Evolutionary conservation across 2,888 invertebrate species (phyloP), one percentile per base, ranked within the genome.

Genomic region (Sylvicola fuscatus): DNA sequence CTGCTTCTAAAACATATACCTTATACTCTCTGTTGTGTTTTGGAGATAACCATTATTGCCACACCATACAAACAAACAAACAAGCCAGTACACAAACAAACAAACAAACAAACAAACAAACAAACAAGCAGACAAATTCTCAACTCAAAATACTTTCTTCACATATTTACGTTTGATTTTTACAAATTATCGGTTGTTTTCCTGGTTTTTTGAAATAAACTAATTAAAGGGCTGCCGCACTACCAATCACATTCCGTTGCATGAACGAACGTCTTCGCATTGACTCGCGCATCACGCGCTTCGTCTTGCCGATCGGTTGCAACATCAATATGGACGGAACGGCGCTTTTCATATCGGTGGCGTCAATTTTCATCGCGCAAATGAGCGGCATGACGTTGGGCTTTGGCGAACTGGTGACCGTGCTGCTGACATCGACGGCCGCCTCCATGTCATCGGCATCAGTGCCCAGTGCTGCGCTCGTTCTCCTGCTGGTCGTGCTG

Each of bases 291-390:
- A 75, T 90, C 45, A 81, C 83, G 1, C 70, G 82, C 43, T 90
- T 90, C 58, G 83, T 90, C 33, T 62, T 89, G 10, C 89, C 89
- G 1, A 82, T 89, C 44, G 89, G 89, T 4, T 84, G 84, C 52
- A 87, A 86, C 51, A 80, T 89, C 52, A 90, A 90, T 58, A 87
- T 89, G 86, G 83, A 87, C 47, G 86, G 86, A 2, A 86, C 86
- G 0, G 84, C 86, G 0, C 61, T 92, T 33, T 93, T 90, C 56
- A 73, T 92, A 27, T 73, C 89, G 0, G 74, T 84, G 3, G 83
- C 92, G 3, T 29, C 58, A 73, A 84, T 79, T 37, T 87, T 86
- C 54, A 75, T 87, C 42, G 84, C 86, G 29, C 87, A 87, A 58
- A 81, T 90, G 75, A 87, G 86, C 50, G 76, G 74, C 40, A 73